Evolutionary conservation across 2,113 vertebrate genomes (phyloP).

Genomic region (Myotis davidii): DNA sequence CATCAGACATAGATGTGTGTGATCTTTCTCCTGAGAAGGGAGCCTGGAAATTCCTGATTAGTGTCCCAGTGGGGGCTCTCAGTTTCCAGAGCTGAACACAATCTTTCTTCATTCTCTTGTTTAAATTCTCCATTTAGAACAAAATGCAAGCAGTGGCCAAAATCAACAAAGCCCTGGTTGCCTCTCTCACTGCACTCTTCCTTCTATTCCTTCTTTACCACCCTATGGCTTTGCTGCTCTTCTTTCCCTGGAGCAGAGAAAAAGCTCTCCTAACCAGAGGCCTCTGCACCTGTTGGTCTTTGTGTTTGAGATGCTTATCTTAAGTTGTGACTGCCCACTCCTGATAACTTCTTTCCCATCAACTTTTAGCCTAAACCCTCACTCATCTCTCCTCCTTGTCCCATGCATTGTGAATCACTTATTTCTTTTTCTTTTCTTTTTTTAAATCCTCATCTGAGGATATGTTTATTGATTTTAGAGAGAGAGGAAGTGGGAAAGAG

Average conservation of each 20-base stretch:
- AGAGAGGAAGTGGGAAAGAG: not conserved
- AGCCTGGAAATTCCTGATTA: not conserved
- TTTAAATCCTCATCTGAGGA: not conserved
- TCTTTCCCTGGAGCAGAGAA: not conserved
- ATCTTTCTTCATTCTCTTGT: not conserved
- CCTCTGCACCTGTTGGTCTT: not conserved
- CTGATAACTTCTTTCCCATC: not conserved
- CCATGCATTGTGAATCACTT: not conserved
- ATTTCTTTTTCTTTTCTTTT: not conserved
- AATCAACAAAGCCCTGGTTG: not conserved
- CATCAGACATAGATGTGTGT: rapidly evolving
- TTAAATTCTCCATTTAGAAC: not conserved
- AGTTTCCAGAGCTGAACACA: not conserved
- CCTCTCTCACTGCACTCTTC: not conserved
- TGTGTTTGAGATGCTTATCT: not conserved
- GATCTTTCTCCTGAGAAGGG: not conserved
- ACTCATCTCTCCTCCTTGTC: not conserved
- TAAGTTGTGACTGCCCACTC: not conserved
- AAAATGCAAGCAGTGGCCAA: no score
- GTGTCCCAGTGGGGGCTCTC: not conserved
- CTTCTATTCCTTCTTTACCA: not conserved
- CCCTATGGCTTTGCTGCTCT: not conserved
- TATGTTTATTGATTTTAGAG: not conserved
- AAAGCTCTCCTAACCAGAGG: not conserved
- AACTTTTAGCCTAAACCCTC: not conserved